Evolutionary conservation across 2,888 invertebrate species (phyloP), one percentile per base, ranked within the genome.

Genomic region (Eumacrocentrus americanus): DNA sequence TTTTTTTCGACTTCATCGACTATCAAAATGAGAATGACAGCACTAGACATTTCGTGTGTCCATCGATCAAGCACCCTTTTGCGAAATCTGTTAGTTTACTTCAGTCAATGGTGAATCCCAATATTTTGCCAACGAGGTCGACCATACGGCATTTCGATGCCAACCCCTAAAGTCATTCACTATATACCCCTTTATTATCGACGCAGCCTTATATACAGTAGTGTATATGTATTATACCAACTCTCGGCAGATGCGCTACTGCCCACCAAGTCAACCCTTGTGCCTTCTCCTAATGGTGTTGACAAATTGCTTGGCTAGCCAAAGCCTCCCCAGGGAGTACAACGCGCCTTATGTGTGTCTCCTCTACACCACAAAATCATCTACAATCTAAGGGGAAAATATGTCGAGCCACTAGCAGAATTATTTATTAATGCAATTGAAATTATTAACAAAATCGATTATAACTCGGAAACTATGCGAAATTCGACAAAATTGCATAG

Each of bases 251-350:
- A 80, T 80, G 80, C 75, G 77, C 69, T 65, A 29, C 29, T n/a
- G n/a, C n/a, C 72, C 44, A 20, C 20, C 22, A 69, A 77, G 76
- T 77, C 77, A 77, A 78, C 77, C 79, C 79, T 77, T 77, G 69
- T 70, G 71, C 65, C 66, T 60, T 62, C 61, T 69, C 61, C 74
- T 80, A 80, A 79, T 79, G 72, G 80, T 78, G 80, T 79, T 80
- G 80, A 81, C 80, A 80, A 81, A 81, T 81, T 80, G 77, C 77
- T 80, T 68, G 78, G 77, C 78, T 77, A 75, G 76, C 78, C 77
- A 70, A 29, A 75, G 70, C 70, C 72, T 69, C 80, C 72, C 76
- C 53, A 44, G 74, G 74, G 76, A 71, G 65, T 56, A 65, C 59
- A 65, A 58, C 34, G 62, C 57, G 54, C 65, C 59, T 65, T 67